A percentile compares a stretch with the other conserved stretches of the same genome.
Conservation (phyloP, 92 coral and sea anemone genomes). For the Epizoanthus scotinus region DNA sequence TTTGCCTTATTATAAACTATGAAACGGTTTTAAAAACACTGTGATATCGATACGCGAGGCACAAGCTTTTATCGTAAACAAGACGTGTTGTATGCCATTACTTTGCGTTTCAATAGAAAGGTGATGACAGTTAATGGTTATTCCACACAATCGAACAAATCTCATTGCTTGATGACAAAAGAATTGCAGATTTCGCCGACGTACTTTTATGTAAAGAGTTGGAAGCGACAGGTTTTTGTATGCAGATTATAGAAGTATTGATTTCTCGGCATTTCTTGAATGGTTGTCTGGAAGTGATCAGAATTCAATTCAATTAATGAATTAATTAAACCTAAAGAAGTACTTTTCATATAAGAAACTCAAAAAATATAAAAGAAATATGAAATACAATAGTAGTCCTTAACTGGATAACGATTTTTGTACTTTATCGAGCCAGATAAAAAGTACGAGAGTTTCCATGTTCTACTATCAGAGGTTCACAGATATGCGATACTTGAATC, state of each 20-base stretch:
- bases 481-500: neutral
- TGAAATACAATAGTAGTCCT: no score
- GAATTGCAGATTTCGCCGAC: neutral
- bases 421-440: neutral
- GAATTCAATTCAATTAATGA: neutral
- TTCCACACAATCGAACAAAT: slow-evolving; percentile 3
- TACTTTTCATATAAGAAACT: neutral
- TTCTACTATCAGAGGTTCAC: neutral
- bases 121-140: slow-evolving; percentile 6
- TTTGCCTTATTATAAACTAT: no score
- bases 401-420: no score
- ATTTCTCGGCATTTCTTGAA: neutral
- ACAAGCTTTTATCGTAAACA: slow-evolving; percentile 15
- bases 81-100: neutral
- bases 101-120: slow-evolving; percentile 13
- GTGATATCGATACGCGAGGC: neutral
- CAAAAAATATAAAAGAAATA: neutral
- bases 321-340: neutral
- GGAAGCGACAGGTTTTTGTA: neutral
- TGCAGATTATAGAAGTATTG: neutral
- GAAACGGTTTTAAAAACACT: no score
- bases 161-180: neutral
- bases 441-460: neutral
- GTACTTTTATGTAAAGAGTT: neutral
- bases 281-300: slow-evolving; percentile 4